These are phyloP conservation scores for Acanthacorydalis orientalis DNA, from an alignment of 2,888 invertebrate species.

Conservation along the genomic window DNA sequence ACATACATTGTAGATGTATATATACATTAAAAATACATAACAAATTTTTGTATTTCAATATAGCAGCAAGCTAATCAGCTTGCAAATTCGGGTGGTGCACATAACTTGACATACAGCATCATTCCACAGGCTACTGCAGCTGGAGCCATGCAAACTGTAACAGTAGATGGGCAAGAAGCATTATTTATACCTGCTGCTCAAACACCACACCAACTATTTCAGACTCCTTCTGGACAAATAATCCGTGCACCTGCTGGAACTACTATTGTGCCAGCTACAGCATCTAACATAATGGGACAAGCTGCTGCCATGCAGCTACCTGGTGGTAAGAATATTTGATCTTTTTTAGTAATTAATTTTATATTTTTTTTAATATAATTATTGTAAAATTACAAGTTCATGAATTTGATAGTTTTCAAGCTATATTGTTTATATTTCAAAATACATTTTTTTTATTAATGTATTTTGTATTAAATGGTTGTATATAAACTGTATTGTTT, in stretches of 20 bases:
- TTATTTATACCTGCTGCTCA: conserved; percentile 73
- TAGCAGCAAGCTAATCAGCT: conserved; percentile 34
- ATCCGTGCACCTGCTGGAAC: conserved; percentile 58
- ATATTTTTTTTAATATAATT: background rate
- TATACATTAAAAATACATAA: background rate
- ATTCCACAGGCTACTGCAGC: conserved; percentile 32
- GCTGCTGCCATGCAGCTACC: conserved; percentile 45
- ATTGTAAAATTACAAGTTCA: background rate
- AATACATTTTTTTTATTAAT: no score
- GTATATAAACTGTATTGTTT: no score
- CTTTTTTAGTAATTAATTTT: background rate
- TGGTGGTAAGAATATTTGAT: conserved; percentile 23
- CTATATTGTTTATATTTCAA: no score
- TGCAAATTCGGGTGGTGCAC: conserved; percentile 24
- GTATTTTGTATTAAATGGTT: no score
- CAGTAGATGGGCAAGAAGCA: conserved; percentile 84
- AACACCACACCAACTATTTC: conserved; percentile 32
- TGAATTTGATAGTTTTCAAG: background rate
- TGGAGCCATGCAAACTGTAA: conserved; percentile 65
- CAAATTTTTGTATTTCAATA: background rate
- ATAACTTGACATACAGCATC: conserved; percentile 34
- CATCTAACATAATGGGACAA: conserved; percentile 48
- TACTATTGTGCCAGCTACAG: conserved; percentile 45
- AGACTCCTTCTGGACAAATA: conserved; percentile 47
- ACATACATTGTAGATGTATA: no score